Conservation (phyloP, 1,140 invertebrate genomes). For the Amyelois transitella region DNA sequence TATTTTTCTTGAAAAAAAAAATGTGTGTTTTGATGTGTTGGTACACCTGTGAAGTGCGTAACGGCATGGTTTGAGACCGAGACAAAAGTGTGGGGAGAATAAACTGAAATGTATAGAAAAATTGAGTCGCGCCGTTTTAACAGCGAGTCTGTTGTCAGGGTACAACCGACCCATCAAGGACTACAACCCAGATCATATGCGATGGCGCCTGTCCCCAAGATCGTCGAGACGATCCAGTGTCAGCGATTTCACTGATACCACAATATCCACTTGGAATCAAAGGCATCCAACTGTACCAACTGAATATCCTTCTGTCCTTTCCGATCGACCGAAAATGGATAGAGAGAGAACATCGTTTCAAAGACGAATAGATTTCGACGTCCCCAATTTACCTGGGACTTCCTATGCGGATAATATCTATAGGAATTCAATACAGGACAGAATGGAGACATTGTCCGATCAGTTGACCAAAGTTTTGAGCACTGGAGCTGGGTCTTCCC, state of each 20-base stretch:
- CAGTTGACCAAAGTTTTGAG: constrained; percentile 61
- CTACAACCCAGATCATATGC: constrained; percentile 59
- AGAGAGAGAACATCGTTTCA: constrained; percentile 46
- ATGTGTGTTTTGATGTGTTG: constrained; percentile 48
- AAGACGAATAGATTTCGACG: constrained; percentile 57
- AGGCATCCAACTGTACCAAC: constrained; percentile 30
- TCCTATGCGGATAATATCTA: constrained; percentile 54
- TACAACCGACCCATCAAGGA: constrained; percentile 60
- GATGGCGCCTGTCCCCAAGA: constrained; percentile 50
- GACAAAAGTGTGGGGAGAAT: constrained; percentile 39
- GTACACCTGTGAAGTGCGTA: constrained; percentile 18
- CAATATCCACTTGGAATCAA: constrained; percentile 65
- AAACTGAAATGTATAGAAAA: constrained; percentile 66
- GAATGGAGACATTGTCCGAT: constrained; percentile 55
- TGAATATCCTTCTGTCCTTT: constrained; percentile 60
- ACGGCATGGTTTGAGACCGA: constrained; percentile 27
- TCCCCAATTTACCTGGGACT: constrained; percentile 47
- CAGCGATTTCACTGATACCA: constrained; percentile 68
- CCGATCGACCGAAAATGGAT: constrained; percentile 53
- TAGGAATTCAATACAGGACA: constrained; percentile 38
- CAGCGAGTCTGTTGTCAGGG: constrained; percentile 44
- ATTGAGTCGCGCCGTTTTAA: constrained; percentile 25
- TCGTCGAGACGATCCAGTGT: constrained; percentile 64
- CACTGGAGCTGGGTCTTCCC: constrained; percentile 55
- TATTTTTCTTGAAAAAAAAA: constrained; percentile 18